phyloP scores from a whole-genome alignment of 2,797 vertebrate genomes.

The Pseudomugil tenellus region DNA sequence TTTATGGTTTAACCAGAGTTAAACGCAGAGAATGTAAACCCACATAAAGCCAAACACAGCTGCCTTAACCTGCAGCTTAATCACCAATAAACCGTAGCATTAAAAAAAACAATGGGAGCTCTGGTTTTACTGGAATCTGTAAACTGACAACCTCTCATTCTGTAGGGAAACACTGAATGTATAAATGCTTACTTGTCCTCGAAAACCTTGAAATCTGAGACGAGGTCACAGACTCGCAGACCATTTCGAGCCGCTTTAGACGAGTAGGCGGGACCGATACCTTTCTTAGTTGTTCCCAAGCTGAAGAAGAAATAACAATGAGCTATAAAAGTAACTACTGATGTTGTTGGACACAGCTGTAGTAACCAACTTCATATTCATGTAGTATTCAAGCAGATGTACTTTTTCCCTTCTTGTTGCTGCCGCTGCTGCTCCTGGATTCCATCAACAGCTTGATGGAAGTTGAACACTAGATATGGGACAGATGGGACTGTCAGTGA shows the following conservation, averaged over 20 bases:
- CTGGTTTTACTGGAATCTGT: neutral
- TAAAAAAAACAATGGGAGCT: neutral
- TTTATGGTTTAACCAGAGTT: neutral
- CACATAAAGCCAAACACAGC: neutral
- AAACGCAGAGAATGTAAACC: neutral
- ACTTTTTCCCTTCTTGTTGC: slow-evolving; percentile 87
- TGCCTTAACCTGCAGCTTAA: neutral
- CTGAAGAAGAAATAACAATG: slow-evolving; percentile 56
- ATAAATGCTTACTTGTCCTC: slow-evolving; percentile 82
- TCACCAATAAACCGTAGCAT: neutral
- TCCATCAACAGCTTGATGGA: slow-evolving; percentile 86
- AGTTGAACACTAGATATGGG: slow-evolving; percentile 83
- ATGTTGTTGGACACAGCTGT: neutral
- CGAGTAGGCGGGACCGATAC: slow-evolving; percentile 87
- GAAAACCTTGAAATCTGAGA: slow-evolving; percentile 85
- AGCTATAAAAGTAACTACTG: accelerated
- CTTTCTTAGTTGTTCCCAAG: slow-evolving; percentile 88
- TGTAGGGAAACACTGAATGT: neutral
- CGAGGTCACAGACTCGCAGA: slow-evolving; percentile 84
- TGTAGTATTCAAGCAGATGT: slow-evolving; percentile 20
- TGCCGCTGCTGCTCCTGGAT: slow-evolving; percentile 87
- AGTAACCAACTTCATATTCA: neutral
- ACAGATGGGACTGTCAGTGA: slow-evolving; percentile 10
- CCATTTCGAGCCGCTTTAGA: slow-evolving; percentile 88
- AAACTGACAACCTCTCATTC: neutral